Evolutionary conservation across 2,797 vertebrate species (phyloP).

Genomic region (Rhinoraja longicauda): DNA sequence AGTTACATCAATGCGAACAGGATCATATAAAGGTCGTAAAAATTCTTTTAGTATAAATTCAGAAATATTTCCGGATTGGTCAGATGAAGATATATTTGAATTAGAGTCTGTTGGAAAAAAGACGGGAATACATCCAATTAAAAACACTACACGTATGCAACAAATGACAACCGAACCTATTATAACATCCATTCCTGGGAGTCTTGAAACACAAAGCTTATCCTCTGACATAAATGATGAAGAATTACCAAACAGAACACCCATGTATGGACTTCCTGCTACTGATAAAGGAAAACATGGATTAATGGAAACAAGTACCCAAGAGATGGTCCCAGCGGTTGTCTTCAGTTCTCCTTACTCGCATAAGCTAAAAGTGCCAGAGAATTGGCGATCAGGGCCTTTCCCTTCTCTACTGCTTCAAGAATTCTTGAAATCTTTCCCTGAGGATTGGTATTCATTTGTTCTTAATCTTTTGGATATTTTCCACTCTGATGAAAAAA

Average conservation of each 20-base stretch:
- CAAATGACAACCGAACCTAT: constrained; percentile 55
- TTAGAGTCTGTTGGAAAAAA: constrained; percentile 65
- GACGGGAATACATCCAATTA: constrained; percentile 59
- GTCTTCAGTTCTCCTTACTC: constrained; percentile 79
- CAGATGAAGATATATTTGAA: constrained; percentile 80
- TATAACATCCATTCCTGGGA: constrained; percentile 77
- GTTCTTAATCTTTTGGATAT: constrained; percentile 70
- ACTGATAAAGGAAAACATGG: constrained; percentile 67
- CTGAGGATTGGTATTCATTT: constrained; percentile 88
- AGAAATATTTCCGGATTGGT: constrained; percentile 75
- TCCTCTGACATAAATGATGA: constrained; percentile 64
- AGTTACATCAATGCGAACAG: constrained; percentile 21
- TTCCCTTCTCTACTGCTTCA: constrained; percentile 64
- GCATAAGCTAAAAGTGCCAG: constrained; percentile 70
- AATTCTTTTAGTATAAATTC: constrained; percentile 75
- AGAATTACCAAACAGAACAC: constrained; percentile 65
- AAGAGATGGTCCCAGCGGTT: constrained; percentile 49
- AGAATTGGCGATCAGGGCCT: constrained; percentile 75
- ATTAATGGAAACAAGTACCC: constrained; percentile 43
- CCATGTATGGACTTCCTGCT: constrained; percentile 75
- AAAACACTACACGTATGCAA: constrained; percentile 40
- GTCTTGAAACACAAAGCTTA: constrained; percentile 70
- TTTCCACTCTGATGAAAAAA: constrained; percentile 65
- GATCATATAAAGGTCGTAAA: constrained; percentile 54
- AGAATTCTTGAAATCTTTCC: constrained; percentile 76